Evolutionary conservation across 2,797 vertebrate genomes (phyloP).

Genomic region (Rhinichthys osculus): DNA sequence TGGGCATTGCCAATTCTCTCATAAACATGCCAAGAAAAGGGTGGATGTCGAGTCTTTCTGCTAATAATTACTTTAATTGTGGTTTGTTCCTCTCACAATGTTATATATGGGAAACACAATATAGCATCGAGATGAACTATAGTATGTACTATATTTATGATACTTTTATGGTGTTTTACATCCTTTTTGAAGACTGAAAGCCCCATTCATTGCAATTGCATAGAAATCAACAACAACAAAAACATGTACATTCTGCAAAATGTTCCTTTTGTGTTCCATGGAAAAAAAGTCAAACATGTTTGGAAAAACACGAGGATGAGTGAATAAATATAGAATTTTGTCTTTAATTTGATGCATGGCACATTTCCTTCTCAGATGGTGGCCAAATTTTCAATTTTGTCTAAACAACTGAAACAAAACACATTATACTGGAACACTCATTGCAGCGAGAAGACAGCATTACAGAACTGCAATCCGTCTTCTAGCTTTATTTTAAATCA

Average conservation of each 20-base stretch:
- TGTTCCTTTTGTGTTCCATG: not conserved
- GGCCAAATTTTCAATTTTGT: not conserved
- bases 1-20: not conserved
- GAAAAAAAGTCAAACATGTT: not conserved
- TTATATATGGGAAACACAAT: not conserved
- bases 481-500: slow-evolving; percentile 6
- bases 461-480: not conserved
- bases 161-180: not conserved
- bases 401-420: not conserved
- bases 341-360: slow-evolving; percentile 1
- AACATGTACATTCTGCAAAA: not conserved
- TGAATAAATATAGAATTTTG: not conserved
- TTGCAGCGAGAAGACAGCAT: not conserved
- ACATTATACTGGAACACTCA: not conserved
- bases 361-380: not conserved
- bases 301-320: not conserved
- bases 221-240: not conserved
- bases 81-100: not conserved
- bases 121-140: too few relatives aligned
- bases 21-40: not conserved
- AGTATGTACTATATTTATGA: not conserved
- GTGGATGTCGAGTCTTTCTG: not conserved
- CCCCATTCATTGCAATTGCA: not conserved
- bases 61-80: not conserved
- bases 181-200: not conserved